phyloP scores from a whole-genome alignment of 1,140 invertebrate genomes.

The Sitophilus oryzae region DNA sequence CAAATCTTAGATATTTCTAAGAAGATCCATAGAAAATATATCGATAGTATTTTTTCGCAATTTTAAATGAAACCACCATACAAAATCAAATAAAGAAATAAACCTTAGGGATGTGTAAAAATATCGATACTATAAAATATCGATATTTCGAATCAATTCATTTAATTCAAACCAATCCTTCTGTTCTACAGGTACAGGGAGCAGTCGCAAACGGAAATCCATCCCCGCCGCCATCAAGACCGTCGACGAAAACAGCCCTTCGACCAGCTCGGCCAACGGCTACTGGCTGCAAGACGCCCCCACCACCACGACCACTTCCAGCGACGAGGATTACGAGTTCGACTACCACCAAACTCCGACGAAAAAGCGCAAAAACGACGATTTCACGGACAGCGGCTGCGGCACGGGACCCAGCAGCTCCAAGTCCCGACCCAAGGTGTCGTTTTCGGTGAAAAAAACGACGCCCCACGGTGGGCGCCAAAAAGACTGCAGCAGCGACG shows the following conservation, averaged over 20 bases:
- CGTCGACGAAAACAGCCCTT: background rate
- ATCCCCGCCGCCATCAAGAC: background rate
- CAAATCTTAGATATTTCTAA: too few species aligned
- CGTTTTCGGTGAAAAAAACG: constrained; percentile 38
- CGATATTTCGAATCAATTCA: too few species aligned
- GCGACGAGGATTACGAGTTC: constrained; percentile 36
- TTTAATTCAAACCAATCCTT: too few species aligned
- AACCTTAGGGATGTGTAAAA: too few species aligned
- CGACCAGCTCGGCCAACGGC: constrained; percentile 1
- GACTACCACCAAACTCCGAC: constrained; percentile 27
- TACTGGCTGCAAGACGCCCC: background rate
- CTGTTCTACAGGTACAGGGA: background rate
- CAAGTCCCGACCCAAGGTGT: constrained; percentile 11
- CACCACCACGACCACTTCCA: constrained; percentile 23
- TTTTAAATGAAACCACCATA: too few species aligned
- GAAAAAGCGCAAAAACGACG: constrained; percentile 25
- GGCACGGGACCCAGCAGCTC: constrained; percentile 36
- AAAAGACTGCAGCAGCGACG: constrained; percentile 30
- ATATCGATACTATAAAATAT: too few species aligned
- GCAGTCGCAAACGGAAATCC: background rate
- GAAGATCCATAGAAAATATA: too few species aligned
- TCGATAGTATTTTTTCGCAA: too few species aligned
- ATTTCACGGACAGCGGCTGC: constrained; percentile 36
- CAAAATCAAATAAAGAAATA: too few species aligned
- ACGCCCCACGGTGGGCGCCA: constrained; percentile 38